Evolutionary conservation across 2,113 vertebrate species (phyloP), one percentile per base, ranked within the genome.

Genomic region (Oceanites oceanicus): DNA sequence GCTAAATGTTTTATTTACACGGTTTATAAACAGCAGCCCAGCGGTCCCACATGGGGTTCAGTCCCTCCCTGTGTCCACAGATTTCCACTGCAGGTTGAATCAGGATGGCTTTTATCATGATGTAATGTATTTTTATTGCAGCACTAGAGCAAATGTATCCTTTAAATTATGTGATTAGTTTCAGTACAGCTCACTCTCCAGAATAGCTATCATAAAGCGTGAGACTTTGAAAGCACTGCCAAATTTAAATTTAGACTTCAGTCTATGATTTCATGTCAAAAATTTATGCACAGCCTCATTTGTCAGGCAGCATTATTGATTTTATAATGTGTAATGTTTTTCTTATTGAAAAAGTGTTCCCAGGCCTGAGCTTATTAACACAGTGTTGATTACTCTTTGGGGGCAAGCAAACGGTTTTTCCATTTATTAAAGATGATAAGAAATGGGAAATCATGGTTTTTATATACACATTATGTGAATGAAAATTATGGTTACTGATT

Each of bases 301-400:
- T 97, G 86, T 97, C 96, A 97, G 95, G 89, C 83, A 88, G 62
- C 62, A 62, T 97, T 97, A 97, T 97, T 98, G 97, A 98, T 98
- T 97, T 97, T 97, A 90, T 97, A 95, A 97, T 96, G 80, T 81
- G 92, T 81, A 95, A 96, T 97, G 88, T 86, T 94, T 96, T 94
- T 79, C 87, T 92, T 95, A 95, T 96, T 96, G 97, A 97, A 97
- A 96, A 97, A 97, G 71, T 95, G 94, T 92, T 95, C 91, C 90
- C 80, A 92, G 90, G 56, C 84, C 94, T 96, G 67, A 91, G 94
- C 96, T 97, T 97, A 97, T 97, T 98, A 97, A 97, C 94, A 95
- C 71, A 95, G 71, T 79, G 95, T 96, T 97, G 94, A 97, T 97
- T 97, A 97, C 80, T 95, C 96, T 97, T 96, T 95, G 67, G 96